A percentile compares a stretch with the other conserved stretches of the same genome.
Conservation (phyloP, 2,888 invertebrate genomes). For the Crioceris asparagi region DNA sequence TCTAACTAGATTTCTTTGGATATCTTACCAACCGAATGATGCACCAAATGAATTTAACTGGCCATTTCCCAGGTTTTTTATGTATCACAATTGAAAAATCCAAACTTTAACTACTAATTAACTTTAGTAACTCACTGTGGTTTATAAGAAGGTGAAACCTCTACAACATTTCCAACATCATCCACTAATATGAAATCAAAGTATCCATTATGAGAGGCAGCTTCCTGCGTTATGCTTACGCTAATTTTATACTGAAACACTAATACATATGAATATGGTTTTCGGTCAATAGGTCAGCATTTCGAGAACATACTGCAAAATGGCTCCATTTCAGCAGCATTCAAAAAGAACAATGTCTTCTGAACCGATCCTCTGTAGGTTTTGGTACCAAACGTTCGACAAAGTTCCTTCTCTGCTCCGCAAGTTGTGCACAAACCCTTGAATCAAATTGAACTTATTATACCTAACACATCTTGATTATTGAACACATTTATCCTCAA, state of each 20-base stretch:
- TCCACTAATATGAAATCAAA: conserved; percentile 32
- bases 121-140: background rate
- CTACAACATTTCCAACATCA: conserved; percentile 24
- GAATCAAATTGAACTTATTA: too few species aligned
- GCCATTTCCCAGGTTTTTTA: too few species aligned
- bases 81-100: too few species aligned
- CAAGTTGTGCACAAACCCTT: conserved; percentile 30
- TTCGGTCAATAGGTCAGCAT: too few species aligned
- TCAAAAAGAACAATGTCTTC: conserved; percentile 29
- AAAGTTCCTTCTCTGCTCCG: conserved; percentile 20
- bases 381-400: conserved; percentile 30
- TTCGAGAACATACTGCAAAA: conserved; percentile 33
- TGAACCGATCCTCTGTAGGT: conserved; percentile 21
- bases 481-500: too few species aligned
- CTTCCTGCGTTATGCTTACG: conserved; percentile 7
- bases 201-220: conserved; percentile 20
- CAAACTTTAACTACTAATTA: too few species aligned
- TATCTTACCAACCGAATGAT: too few species aligned
- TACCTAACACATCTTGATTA: too few species aligned
- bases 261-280: conserved; percentile 11
- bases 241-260: conserved; percentile 22
- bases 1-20: too few species aligned
- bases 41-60: too few species aligned
- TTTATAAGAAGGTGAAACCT: conserved; percentile 19
- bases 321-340: conserved; percentile 28